Evolutionary conservation across 2,797 vertebrate species (phyloP), one percentile per base, ranked within the genome.

Genomic region (Apogon talboti): DNA sequence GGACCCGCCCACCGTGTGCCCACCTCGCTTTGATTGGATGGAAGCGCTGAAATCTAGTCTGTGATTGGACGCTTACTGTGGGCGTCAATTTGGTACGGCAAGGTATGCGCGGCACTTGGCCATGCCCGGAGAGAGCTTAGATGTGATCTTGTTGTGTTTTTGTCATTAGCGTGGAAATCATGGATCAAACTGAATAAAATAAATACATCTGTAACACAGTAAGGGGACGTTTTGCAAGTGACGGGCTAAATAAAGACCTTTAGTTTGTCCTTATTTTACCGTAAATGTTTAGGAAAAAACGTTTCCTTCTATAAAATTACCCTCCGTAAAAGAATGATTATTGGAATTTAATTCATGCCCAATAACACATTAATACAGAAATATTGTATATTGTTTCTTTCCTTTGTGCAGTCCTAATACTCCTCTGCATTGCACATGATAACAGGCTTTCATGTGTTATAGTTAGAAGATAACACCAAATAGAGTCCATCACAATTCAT

Each of bases 111-210:
- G 60, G 59, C 54, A 49, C 73, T 71, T 74, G 67, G 69, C 51
- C 40, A 54, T 64, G 75, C 62, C 47, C 64, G 45, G 33, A 61
- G 52, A 67, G 73, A 76, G 79, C 58, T 60, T 67, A 52, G 66
- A 75, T 77, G 64, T 86, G 86, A 81, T 87, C 83, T 71, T 88
- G 70, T 82, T 85, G 84, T 87, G 69, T 88, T 83, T 87, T 83
- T 87, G 77, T 79, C 81, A 84, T 90, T 87, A 82, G 61, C 65
- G 72, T 66, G 71, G 24, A 79, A 74, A 85, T 80, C 84, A 77
- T 67, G 77, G 81, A 82, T 85, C 78, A 78, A 81, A 56, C 72
- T 66, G 77, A 42, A 74, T 81, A 70, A 83, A 62, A 85, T 75
- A 76, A 70, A 85, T 66, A 69, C 70, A 83, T 76, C 46, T 41